phyloP scores from a whole-genome alignment of 2,888 invertebrate genomes.

The Melangyna quadrimaculata region DNA sequence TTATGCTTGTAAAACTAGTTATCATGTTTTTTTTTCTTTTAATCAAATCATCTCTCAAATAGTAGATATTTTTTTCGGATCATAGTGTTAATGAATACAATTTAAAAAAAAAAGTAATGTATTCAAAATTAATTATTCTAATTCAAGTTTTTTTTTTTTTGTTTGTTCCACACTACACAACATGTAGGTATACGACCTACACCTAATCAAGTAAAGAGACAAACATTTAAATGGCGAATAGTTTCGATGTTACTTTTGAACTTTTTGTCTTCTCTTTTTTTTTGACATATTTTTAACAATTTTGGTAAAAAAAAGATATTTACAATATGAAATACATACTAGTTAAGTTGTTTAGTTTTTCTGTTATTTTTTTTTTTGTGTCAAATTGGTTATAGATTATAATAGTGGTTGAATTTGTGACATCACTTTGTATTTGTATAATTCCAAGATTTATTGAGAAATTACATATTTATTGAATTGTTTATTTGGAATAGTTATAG shows the following conservation, averaged over 20 bases:
- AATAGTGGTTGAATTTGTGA: neutral
- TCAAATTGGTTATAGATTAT: conserved; percentile 2
- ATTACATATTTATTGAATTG: neutral
- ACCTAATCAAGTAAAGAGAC: neutral
- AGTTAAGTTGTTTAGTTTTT: neutral
- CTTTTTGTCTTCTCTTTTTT: neutral
- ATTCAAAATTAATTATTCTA: conserved; percentile 21
- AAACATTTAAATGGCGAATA: conserved; percentile 4
- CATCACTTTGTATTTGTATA: neutral
- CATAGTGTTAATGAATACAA: neutral
- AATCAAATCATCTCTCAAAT: conserved; percentile 7
- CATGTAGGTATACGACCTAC: neutral
- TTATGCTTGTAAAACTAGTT: conserved; percentile 61
- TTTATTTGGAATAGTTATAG: neutral
- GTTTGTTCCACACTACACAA: neutral
- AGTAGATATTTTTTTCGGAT: neutral
- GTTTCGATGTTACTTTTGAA: conserved; percentile 5
- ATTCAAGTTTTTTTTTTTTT: too few relatives aligned
- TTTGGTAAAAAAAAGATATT: neutral
- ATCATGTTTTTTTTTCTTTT: neutral
- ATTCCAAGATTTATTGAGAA: neutral
- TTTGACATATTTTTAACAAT: neutral
- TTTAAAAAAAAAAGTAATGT: neutral
- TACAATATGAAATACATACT: neutral
- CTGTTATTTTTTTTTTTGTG: neutral